Conservation (phyloP, 2,797 vertebrate species). For the Helarctos malayanus region DNA sequence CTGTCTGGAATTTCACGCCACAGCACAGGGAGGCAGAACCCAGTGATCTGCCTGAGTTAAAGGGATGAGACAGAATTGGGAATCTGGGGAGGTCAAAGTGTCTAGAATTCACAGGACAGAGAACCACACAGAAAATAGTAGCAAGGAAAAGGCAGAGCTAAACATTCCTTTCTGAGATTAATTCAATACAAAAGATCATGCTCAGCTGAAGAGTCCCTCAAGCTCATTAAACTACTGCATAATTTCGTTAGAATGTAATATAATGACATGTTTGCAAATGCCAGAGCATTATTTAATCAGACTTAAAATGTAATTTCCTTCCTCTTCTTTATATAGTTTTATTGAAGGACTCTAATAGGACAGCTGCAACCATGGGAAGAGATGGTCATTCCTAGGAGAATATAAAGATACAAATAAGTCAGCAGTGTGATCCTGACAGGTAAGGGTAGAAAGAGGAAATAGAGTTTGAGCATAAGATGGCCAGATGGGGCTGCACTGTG, state of each 20-base stretch:
- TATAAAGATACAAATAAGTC: neutral
- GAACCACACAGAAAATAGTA: neutral
- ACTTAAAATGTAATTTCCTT: conserved; percentile 35
- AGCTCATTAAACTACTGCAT: neutral
- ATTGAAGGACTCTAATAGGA: neutral
- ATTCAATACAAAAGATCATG: neutral
- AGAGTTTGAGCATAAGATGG: neutral
- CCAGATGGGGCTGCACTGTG: neutral
- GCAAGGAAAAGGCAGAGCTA: neutral
- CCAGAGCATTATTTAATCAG: conserved; percentile 6
- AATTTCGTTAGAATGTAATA: neutral
- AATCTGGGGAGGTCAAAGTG: neutral
- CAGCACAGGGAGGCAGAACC: neutral
- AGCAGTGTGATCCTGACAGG: neutral
- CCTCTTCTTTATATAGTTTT: conserved; percentile 16
- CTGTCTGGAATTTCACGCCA: neutral
- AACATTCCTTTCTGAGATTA: neutral
- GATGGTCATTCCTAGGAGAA: neutral
- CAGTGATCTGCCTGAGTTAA: neutral
- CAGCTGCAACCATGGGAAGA: neutral
- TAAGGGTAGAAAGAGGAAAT: neutral
- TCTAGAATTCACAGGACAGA: neutral
- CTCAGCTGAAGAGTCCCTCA: neutral
- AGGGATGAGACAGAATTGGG: neutral
- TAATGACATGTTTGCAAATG: conserved; percentile 25